Evolutionary conservation across 2,888 invertebrate genomes (phyloP).

Genomic region (Candidula unifasciata): DNA sequence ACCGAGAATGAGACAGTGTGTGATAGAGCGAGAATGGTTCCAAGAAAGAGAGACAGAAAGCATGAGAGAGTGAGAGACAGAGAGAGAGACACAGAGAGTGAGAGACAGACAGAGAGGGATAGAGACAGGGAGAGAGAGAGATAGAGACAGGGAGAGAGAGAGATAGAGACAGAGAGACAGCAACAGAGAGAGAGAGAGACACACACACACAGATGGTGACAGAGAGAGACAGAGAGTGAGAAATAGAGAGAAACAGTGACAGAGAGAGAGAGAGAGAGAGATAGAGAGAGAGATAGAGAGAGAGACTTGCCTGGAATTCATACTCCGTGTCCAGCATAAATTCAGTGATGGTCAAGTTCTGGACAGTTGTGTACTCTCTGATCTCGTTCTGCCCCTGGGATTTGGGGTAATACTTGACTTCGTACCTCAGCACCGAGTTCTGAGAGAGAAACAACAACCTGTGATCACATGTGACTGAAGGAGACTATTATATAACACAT

Average conservation of each 20-base stretch:
- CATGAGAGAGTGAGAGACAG: slow-evolving; percentile 2
- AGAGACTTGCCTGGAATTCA: slow-evolving; percentile 84
- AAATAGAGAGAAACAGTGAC: too few relatives aligned
- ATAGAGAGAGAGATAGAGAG: slow-evolving; percentile 9
- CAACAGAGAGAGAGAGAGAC: slow-evolving; percentile 3
- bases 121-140: slow-evolving; percentile 18
- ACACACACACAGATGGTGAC: not conserved
- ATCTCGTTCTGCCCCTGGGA: slow-evolving; percentile 83
- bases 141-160: not conserved
- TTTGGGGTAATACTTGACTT: slow-evolving; percentile 81
- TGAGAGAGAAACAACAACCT: not conserved
- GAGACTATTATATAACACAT: too few relatives aligned
- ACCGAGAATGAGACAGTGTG: too few relatives aligned
- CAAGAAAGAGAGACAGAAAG: not conserved
- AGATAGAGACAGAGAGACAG: not conserved
- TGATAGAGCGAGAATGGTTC: too few relatives aligned
- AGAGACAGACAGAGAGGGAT: slow-evolving; percentile 8
- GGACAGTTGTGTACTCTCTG: slow-evolving; percentile 84
- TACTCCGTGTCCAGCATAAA: slow-evolving; percentile 92
- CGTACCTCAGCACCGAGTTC: slow-evolving; percentile 80
- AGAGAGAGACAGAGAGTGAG: too few relatives aligned
- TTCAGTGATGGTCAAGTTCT: slow-evolving; percentile 80
- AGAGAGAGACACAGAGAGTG: slow-evolving; percentile 7
- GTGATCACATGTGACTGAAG: too few relatives aligned
- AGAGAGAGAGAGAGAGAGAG: slow-evolving; percentile 31